Conservation (phyloP, 2,888 invertebrate species). For the Cepaea hortensis region DNA sequence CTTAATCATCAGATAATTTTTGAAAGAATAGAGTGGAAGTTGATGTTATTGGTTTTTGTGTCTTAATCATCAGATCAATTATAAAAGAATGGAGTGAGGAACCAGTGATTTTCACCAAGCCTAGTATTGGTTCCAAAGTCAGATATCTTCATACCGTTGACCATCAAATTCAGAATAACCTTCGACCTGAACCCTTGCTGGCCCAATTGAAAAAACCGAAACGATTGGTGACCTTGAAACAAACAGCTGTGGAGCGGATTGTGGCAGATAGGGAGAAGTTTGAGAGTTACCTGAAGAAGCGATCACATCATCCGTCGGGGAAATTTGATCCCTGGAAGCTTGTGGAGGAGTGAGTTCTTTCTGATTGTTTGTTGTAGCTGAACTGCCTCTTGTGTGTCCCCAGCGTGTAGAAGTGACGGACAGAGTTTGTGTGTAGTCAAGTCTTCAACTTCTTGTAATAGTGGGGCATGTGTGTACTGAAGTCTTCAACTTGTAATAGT, state of each 20-base stretch:
- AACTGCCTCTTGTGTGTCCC: no score
- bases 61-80: neutral
- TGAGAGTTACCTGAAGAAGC: conserved; percentile 64
- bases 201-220: conserved; percentile 34
- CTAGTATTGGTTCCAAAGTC: neutral
- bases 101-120: conserved; percentile 64
- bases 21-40: conserved; percentile 44
- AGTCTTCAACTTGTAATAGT: no score
- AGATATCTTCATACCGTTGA: conserved; percentile 27
- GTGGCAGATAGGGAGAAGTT: conserved; percentile 60
- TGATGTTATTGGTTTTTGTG: neutral
- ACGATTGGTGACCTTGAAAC: conserved; percentile 57
- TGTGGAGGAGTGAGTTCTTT: conserved; percentile 68
- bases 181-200: neutral
- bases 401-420: no score
- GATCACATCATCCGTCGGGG: conserved; percentile 64
- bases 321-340: conserved; percentile 71
- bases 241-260: conserved; percentile 61
- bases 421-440: no score
- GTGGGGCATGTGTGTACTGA: no score
- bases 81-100: conserved; percentile 50
- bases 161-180: neutral
- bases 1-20: neutral
- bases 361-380: neutral
- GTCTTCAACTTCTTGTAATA: no score